These are phyloP conservation scores for Eulemur rubriventer DNA, from an alignment of 2,797 vertebrate genomes.

Conservation along the genomic window DNA sequence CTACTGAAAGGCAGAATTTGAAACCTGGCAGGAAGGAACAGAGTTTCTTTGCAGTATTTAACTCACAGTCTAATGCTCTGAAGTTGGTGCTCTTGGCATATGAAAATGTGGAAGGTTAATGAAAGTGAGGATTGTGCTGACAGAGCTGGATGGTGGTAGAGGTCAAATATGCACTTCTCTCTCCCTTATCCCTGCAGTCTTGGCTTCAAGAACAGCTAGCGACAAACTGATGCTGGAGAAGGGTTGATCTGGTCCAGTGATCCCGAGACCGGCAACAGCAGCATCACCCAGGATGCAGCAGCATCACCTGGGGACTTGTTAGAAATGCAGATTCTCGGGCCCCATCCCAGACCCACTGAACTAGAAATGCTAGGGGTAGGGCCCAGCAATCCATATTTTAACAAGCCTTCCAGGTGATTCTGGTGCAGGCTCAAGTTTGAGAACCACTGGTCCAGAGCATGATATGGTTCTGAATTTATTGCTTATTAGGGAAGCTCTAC, in stretches of 20 bases:
- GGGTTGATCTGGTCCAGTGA: background rate
- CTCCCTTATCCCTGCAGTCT: background rate
- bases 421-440: background rate
- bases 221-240: background rate
- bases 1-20: slow-evolving; percentile 28
- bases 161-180: background rate
- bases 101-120: background rate
- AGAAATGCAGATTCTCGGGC: background rate
- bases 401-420: background rate
- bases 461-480: background rate
- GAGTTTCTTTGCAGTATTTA: background rate
- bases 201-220: background rate
- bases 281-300: background rate
- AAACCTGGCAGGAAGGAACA: background rate
- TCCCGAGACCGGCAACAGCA: background rate
- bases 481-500: background rate
- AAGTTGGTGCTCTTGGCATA: background rate
- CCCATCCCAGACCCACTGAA: background rate
- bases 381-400: background rate
- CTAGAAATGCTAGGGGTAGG: background rate
- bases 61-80: background rate
- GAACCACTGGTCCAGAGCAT: background rate
- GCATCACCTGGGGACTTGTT: background rate
- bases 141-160: background rate
- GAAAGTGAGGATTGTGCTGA: background rate